Base-by-base conservation (phyloP, 2,113 vertebrate genomes). In the Sylvilagus bachmani region DNA sequence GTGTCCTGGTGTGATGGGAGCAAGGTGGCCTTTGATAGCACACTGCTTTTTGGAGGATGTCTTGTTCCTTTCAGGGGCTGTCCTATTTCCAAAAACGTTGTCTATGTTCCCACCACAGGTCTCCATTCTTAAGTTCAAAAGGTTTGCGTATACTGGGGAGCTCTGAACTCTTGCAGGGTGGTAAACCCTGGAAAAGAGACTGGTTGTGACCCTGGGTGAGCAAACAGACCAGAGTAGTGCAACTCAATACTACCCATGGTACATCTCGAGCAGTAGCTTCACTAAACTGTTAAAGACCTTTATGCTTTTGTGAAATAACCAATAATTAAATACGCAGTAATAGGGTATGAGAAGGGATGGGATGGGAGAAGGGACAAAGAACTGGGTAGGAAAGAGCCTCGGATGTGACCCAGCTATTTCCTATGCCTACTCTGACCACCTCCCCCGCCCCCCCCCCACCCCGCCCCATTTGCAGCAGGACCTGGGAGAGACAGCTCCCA, bases 401-500 rank as follows among this genome's bases (percentile, higher is more conserved):
- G 31, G 8, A 19, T 22, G 21, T 14, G 19, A 53, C 7, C 6
- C 21, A 2, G 14, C 10, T 21, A 24, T 21, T 2, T 3, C 8
- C 61, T 69, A 0, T 16, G 13, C 29, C 9, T 6, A 5, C 67
- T 51, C 19, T 17, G 44, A 44, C 44, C 44, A 44, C 44, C 44
- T 44, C 44, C 44, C 44, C 44, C 44, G 44, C 6, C 44, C 44
- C 44, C 6, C 44, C 61, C 6, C 77, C 53, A n/a, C n/a, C 19
- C 14, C 14, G 33, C 9, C 6, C 53, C 10, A 3, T 5, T 22
- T 89, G 24, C 4, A 9, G 17, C 9, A 70, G 62, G 17, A 27
- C 14, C 0, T 0, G 1, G 62, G 44, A 74, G 33, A 22, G 12
- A 8, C 55, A 62, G 12, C 80, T 10, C 17, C 17, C 73, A 49